phyloP scores from a whole-genome alignment of 2,113 vertebrate genomes.

The Ivindomyrus marchei region DNA sequence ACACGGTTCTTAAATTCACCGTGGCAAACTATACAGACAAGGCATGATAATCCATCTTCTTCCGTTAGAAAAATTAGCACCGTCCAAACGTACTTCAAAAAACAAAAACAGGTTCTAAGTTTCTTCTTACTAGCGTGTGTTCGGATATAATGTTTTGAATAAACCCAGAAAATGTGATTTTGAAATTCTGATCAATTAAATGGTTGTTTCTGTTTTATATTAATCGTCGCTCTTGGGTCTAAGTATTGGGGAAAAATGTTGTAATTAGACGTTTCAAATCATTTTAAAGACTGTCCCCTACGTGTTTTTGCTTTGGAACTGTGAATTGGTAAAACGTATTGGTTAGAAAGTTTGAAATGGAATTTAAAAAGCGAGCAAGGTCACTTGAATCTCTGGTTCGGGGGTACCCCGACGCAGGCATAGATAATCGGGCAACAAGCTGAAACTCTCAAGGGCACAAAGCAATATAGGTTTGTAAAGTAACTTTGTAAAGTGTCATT shows the following conservation, averaged over 20 bases:
- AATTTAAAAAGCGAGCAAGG: neutral
- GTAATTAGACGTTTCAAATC: neutral
- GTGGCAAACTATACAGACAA: neutral
- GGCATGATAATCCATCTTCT: neutral
- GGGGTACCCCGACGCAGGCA: neutral
- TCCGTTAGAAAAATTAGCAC: neutral
- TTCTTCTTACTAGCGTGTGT: neutral
- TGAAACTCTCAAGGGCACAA: neutral
- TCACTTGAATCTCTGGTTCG: neutral
- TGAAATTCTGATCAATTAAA: neutral
- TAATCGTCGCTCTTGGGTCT: neutral
- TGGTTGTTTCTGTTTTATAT: neutral
- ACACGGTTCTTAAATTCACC: neutral
- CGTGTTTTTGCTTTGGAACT: neutral
- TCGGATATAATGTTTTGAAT: neutral
- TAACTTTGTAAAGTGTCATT: neutral
- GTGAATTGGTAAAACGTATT: neutral
- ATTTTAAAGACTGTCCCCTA: neutral
- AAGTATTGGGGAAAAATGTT: neutral
- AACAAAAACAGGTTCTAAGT: neutral
- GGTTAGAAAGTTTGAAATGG: neutral
- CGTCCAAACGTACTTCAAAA: neutral
- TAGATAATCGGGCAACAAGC: neutral
- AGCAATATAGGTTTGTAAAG: neutral
- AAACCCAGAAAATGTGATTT: neutral